Base-by-base conservation (phyloP, 2,888 invertebrate species). In the Harpagoxenus sublaevis region DNA sequence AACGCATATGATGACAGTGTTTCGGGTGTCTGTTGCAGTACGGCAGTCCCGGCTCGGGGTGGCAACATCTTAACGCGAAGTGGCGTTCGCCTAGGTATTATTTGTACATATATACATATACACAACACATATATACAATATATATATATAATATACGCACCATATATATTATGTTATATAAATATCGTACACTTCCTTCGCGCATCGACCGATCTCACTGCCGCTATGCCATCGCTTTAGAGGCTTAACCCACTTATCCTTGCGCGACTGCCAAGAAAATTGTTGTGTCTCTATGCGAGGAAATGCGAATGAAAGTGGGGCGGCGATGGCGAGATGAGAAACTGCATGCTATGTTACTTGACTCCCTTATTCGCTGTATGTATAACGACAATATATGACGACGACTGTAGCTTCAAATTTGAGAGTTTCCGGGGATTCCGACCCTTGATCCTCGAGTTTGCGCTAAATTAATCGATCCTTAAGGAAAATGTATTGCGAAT, bases 21-120 rank as follows among this genome's bases (percentile, higher is more conserved):
- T 92, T 91, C 88, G 92, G 92, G 93, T 93, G 91, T 94, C 95
- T 97, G 97, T 96, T 97, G 95, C 98, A 98, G 98, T 98, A 98
- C 98, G 98, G 97, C 97, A 97, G 96, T 97, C 97, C 96, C 98
- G 98, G 96, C 97, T 98, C 96, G 98, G 97, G 97, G 97, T 97
- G 96, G 97, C 96, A 96, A 97, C 96, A 96, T 97, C 97, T 96
- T 97, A 97, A 97, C 96, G 95, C 96, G 96, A 95, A 96, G 96
- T 93, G 93, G 93, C 92, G 93, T 93, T 94, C 93, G 93, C 93
- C 93, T 93, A 94, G 94, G 94, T 94, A 94, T 93, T 93, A 91
- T 94, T 91, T 93, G 92, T 89, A 91, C 86, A 91, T 90, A 91
- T 91, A 85, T 86, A 87, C 83, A 87, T 42, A 74, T 35, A 35